These are phyloP conservation scores for Homalodisca vitripennis DNA, from an alignment of 1,140 invertebrate species.

Conservation along the genomic window DNA sequence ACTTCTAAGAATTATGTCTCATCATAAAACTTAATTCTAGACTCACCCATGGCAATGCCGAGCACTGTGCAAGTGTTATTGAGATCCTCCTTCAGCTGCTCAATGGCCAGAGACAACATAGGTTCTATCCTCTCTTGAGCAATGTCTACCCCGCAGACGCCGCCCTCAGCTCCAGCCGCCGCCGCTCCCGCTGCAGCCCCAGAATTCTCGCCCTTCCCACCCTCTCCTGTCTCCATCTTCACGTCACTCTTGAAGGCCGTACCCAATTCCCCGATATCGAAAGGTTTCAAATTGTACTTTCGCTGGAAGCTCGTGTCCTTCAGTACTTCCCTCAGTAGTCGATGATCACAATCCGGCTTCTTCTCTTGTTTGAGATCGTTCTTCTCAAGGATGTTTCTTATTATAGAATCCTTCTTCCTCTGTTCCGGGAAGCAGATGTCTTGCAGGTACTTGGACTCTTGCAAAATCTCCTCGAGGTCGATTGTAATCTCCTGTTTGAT, in stretches of 20 bases:
- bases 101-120: slow-evolving; percentile 79
- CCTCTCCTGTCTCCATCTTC: slow-evolving; percentile 56
- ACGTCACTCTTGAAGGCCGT: slow-evolving; percentile 55
- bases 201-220: background rate
- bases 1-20: too few species aligned
- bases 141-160: slow-evolving; percentile 43
- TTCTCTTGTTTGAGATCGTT: slow-evolving; percentile 15
- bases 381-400: slow-evolving; percentile 28
- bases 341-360: slow-evolving; percentile 57
- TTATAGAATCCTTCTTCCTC: slow-evolving; percentile 27
- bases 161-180: background rate
- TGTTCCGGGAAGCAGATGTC: slow-evolving; percentile 24
- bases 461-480: slow-evolving; percentile 49
- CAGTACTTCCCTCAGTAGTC: slow-evolving; percentile 74
- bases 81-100: slow-evolving; percentile 81
- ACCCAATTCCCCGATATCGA: slow-evolving; percentile 58
- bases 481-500: slow-evolving; percentile 53
- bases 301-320: slow-evolving; percentile 81
- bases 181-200: background rate
- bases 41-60: slow-evolving; percentile 82
- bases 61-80: slow-evolving; percentile 78
- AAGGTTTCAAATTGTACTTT: slow-evolving; percentile 73
- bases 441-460: slow-evolving; percentile 49
- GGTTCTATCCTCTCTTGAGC: slow-evolving; percentile 56
- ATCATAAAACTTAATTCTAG: too few species aligned